phyloP scores from a whole-genome alignment of 2,113 vertebrate species.

The Morone saxatilis region DNA sequence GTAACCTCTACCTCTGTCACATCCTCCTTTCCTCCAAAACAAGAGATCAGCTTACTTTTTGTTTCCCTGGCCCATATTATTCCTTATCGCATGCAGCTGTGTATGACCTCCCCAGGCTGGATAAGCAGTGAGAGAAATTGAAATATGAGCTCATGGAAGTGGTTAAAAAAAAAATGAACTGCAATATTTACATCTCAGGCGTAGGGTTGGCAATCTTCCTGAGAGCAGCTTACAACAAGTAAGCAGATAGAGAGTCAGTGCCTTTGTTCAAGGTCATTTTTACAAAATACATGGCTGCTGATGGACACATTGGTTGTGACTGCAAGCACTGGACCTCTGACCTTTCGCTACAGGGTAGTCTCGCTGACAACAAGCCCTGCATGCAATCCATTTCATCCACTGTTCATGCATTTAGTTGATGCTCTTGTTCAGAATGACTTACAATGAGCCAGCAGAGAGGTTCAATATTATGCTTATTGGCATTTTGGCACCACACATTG shows the following conservation, averaged over 20 bases:
- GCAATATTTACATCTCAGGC: slow-evolving; percentile 14
- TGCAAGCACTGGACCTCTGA: slow-evolving; percentile 34
- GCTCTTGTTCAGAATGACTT: not conserved
- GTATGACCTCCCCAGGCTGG: not conserved
- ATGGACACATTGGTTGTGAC: slow-evolving; percentile 21
- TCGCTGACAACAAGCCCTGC: slow-evolving; percentile 28
- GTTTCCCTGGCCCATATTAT: slow-evolving; percentile 33
- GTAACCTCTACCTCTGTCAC: slow-evolving; percentile 42
- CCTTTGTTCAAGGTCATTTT: slow-evolving; percentile 29
- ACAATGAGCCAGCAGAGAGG: not conserved
- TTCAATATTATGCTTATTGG: not conserved
- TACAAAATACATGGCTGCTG: not conserved
- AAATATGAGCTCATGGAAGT: slow-evolving; percentile 5
- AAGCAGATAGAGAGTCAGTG: not conserved
- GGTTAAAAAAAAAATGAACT: not conserved
- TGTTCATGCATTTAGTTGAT: slow-evolving; percentile 1
- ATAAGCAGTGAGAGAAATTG: not conserved
- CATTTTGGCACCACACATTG: not conserved
- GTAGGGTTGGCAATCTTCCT: not conserved
- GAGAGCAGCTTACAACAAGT: not conserved
- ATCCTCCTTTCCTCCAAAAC: slow-evolving; percentile 69
- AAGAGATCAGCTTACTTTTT: slow-evolving; percentile 66
- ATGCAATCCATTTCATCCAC: not conserved
- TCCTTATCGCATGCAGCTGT: not conserved
- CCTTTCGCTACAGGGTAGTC: not conserved